Conservation (phyloP, 2,888 invertebrate species). For the Trissonchulus latispiculum region DNA sequence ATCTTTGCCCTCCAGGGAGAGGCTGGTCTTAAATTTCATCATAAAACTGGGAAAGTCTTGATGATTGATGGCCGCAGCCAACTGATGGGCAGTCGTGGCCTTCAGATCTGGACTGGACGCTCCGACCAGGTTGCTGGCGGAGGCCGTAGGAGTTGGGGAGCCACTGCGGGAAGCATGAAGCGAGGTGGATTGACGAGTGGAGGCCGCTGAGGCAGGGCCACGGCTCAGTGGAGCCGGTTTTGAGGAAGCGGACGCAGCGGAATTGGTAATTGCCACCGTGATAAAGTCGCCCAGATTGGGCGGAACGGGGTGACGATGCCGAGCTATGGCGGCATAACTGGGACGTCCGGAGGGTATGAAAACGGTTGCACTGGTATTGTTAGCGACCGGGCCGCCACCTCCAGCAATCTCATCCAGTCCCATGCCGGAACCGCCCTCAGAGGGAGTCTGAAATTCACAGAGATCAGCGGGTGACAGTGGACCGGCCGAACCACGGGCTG, state of each 20-base stretch:
- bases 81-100: not conserved
- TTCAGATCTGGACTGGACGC: constrained; percentile 14
- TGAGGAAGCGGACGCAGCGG: too few relatives aligned
- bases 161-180: constrained; percentile 8
- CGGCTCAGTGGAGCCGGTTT: too few relatives aligned
- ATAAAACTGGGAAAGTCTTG: not conserved
- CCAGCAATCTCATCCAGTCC: not conserved
- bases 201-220: not conserved
- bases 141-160: not conserved
- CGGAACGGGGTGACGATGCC: not conserved
- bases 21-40: not conserved
- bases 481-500: not conserved
- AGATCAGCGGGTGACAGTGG: not conserved
- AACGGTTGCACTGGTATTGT: not conserved
- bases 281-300: constrained; percentile 10
- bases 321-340: not conserved
- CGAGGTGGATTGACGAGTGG: not conserved
- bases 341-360: too few relatives aligned
- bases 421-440: not conserved
- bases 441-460: not conserved
- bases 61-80: not conserved
- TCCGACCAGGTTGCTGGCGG: not conserved
- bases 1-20: not conserved
- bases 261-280: too few relatives aligned
- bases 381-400: not conserved